Evolutionary conservation across 2,113 vertebrate species (phyloP).

Genomic region (Chaetops frenatus): DNA sequence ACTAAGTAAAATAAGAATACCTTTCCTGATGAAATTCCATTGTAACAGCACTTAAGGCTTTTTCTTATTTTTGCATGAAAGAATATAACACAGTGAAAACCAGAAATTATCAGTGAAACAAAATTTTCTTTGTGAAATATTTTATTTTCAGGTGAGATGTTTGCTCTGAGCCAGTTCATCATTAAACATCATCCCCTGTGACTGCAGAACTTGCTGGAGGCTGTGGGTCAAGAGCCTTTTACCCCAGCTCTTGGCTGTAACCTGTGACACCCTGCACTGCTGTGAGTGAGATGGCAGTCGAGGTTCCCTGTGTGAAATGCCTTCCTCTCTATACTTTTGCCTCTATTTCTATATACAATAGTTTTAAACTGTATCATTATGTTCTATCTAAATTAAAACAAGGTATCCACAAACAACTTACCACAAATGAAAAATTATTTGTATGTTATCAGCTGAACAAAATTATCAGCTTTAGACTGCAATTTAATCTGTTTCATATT

Average conservation of each 20-base stretch:
- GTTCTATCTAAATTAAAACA: slow-evolving; percentile 26
- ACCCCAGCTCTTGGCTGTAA: neutral
- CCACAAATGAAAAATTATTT: slow-evolving; percentile 2
- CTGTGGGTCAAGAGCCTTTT: neutral
- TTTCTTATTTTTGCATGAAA: neutral
- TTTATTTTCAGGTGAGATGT: neutral
- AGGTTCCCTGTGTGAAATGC: neutral
- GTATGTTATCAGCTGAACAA: neutral
- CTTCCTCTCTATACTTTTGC: neutral
- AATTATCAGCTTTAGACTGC: neutral
- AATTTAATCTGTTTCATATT: slow-evolving; percentile 1
- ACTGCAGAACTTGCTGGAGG: neutral
- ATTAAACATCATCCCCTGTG: neutral
- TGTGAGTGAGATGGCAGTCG: neutral
- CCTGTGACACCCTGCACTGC: neutral
- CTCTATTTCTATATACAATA: neutral
- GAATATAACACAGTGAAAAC: neutral
- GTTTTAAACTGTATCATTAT: neutral
- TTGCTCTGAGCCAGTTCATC: neutral
- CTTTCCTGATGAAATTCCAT: neutral
- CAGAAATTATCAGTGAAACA: neutral
- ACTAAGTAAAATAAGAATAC: neutral
- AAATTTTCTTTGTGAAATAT: neutral
- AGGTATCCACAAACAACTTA: neutral
- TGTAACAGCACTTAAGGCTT: neutral